Evolutionary conservation across 2,888 invertebrate genomes (phyloP).

Genomic region (Aleiodes testaceus): DNA sequence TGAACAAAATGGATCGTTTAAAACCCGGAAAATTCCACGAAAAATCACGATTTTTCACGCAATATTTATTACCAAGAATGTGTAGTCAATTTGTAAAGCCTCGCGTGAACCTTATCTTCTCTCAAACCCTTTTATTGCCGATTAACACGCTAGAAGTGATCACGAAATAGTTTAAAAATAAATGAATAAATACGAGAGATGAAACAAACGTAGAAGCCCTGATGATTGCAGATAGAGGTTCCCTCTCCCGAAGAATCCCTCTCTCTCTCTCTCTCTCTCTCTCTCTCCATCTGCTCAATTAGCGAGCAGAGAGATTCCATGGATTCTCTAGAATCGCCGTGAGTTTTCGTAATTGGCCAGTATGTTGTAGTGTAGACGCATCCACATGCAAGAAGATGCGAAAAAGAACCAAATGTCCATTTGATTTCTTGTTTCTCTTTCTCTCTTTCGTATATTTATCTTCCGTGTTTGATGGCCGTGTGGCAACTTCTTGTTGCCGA

Average conservation of each 20-base stretch:
- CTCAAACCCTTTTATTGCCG: conserved; percentile 1
- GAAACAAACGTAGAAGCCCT: conserved; percentile 21
- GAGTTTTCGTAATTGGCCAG: conserved; percentile 54
- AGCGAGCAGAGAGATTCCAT: conserved; percentile 49
- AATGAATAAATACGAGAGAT: conserved; percentile 1
- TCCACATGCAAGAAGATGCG: conserved; percentile 27
- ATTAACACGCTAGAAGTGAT: conserved; percentile 17
- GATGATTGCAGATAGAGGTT: conserved; percentile 21
- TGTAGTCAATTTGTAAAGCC: conserved; percentile 36
- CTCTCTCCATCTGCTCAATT: conserved; percentile 49
- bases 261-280: conserved; percentile 44
- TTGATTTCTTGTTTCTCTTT: conserved; percentile 41
- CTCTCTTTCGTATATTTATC: conserved; percentile 34
- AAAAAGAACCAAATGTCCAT: conserved; percentile 48
- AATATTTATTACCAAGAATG: conserved; percentile 36
- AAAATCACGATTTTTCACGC: conserved; percentile 32
- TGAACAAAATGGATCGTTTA: conserved; percentile 6
- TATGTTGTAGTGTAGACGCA: conserved; percentile 10
- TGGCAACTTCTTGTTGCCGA: conserved; percentile 26
- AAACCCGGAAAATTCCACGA: conserved; percentile 36
- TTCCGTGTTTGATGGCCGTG: conserved; percentile 33
- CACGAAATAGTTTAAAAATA: conserved; percentile 2
- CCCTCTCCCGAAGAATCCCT: conserved; percentile 34
- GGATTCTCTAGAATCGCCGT: conserved; percentile 54
- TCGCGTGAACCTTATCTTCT: conserved; percentile 36